These are phyloP conservation scores for Poeciliopsis paucimaculata DNA, from an alignment of 2,797 vertebrate species.

Conservation along the genomic window DNA sequence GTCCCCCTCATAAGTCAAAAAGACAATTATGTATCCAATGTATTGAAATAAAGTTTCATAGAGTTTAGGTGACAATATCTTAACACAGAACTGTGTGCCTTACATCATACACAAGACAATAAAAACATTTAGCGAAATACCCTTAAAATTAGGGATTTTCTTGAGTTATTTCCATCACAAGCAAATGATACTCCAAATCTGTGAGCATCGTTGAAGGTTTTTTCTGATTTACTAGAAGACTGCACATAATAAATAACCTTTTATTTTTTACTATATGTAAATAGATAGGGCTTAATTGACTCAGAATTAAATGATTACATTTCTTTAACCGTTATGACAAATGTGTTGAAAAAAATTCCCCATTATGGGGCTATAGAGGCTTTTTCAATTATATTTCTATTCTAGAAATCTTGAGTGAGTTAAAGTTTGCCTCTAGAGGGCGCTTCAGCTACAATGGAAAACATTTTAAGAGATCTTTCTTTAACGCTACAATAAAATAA, in stretches of 20 bases:
- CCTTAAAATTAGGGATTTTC: neutral
- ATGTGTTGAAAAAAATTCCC: too few relatives aligned
- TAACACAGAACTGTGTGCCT: neutral
- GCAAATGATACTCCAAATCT: neutral
- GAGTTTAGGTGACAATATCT: neutral
- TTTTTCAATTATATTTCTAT: too few relatives aligned
- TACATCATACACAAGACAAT: neutral
- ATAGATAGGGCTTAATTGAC: neutral
- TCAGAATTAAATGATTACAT: neutral
- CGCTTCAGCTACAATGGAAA: neutral
- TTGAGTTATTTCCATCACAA: neutral
- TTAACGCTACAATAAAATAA: neutral
- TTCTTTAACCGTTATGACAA: neutral
- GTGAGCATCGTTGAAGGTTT: neutral
- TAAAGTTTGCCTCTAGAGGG: neutral
- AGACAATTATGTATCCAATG: neutral
- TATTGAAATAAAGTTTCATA: neutral
- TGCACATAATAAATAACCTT: neutral
- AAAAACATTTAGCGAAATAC: neutral
- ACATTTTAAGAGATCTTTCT: neutral
- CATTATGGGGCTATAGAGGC: too few relatives aligned
- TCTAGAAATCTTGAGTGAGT: neutral
- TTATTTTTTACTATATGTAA: neutral
- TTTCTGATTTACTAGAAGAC: neutral
- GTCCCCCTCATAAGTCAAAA: too few relatives aligned